These are phyloP conservation scores for Macaria notata DNA, from an alignment of 2,888 invertebrate genomes.

Conservation along the genomic window DNA sequence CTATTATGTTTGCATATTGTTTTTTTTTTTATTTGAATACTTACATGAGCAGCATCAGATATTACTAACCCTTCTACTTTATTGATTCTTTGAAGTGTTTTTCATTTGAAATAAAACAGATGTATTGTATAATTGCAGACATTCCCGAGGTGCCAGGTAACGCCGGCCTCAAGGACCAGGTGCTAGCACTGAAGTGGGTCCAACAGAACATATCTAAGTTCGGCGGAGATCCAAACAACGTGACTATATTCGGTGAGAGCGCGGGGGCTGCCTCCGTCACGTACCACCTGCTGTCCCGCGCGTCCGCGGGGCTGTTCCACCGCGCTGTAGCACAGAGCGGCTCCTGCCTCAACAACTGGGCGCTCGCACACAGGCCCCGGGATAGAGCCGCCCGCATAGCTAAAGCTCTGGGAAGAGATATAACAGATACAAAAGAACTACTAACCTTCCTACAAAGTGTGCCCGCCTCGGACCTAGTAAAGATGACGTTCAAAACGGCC, in stretches of 20 bases:
- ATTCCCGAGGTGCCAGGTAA: conserved; percentile 61
- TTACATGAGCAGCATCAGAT: too few relatives aligned
- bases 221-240: conserved; percentile 58
- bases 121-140: conserved; percentile 24
- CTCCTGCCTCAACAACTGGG: conserved; percentile 54
- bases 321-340: conserved; percentile 68
- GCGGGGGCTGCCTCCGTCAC: conserved; percentile 63
- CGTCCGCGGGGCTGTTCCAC: conserved; percentile 64
- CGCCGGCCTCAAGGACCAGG: conserved; percentile 67
- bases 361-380: conserved; percentile 39
- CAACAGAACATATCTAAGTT: conserved; percentile 56
- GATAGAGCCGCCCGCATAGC: conserved; percentile 55
- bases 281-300: conserved; percentile 63
- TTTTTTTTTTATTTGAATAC: too few relatives aligned
- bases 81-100: too few relatives aligned
- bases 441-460: conserved; percentile 48
- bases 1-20: too few relatives aligned
- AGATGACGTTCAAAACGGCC: conserved; percentile 43
- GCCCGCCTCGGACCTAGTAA: conserved; percentile 47
- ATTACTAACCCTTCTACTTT: too few relatives aligned
- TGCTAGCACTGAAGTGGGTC: conserved; percentile 56
- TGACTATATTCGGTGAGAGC: conserved; percentile 69
- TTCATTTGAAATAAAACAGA: too few relatives aligned
- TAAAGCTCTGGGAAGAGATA: conserved; percentile 55
- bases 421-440: conserved; percentile 47